These are phyloP conservation scores for Cenopis cana DNA, from an alignment of 2,888 invertebrate genomes.

Conservation along the genomic window DNA sequence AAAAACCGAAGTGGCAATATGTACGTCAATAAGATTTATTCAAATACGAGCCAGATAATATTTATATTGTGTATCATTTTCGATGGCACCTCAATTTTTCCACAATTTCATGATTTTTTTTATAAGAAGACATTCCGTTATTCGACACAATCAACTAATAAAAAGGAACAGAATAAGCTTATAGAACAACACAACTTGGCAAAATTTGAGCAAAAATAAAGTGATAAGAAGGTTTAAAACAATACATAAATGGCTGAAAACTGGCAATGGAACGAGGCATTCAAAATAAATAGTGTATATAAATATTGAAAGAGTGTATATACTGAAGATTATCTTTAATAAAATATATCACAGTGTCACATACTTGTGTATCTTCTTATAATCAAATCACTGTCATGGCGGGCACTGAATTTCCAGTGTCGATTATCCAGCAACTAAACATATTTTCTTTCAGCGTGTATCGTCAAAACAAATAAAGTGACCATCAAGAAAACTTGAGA, in stretches of 20 bases:
- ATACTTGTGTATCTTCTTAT: constrained; percentile 80
- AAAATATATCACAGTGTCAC: constrained; percentile 55
- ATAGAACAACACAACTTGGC: constrained; percentile 56
- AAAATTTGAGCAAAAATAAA: constrained; percentile 49
- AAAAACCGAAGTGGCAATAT: constrained; percentile 57
- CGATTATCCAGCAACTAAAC: constrained; percentile 36
- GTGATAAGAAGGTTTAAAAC: constrained; percentile 48
- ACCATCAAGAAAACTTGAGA: constrained; percentile 26
- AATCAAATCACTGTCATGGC: constrained; percentile 53
- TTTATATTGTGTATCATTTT: neutral
- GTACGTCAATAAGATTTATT: neutral
- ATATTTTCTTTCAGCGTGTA: constrained; percentile 4
- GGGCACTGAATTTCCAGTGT: constrained; percentile 26
- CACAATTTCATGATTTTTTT: constrained; percentile 54
- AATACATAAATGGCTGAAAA: constrained; percentile 54
- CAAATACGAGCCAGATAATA: neutral
- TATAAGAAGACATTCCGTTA: constrained; percentile 62
- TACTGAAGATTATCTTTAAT: constrained; percentile 51
- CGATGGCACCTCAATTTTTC: constrained; percentile 52
- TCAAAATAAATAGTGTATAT: constrained; percentile 49
- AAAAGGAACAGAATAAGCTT: constrained; percentile 58
- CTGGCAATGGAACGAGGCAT: constrained; percentile 72
- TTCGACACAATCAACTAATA: constrained; percentile 54
- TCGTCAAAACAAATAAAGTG: constrained; percentile 35
- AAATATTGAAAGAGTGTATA: constrained; percentile 52